Evolutionary conservation across 2,797 vertebrate genomes (phyloP).

Genomic region (Vireo griseus): DNA sequence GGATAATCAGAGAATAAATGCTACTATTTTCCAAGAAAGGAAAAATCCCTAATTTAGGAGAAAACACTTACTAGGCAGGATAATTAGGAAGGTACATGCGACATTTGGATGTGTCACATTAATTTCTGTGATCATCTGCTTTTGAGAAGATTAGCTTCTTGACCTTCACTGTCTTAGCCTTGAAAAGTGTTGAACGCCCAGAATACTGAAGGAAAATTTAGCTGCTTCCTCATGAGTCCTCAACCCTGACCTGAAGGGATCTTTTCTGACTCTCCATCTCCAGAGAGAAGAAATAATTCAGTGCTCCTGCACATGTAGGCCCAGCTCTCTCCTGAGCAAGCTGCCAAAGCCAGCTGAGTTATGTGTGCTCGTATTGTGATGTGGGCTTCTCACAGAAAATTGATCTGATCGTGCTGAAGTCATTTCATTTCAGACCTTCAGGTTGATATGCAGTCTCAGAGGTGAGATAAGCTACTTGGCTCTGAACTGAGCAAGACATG

Average conservation of each 20-base stretch:
- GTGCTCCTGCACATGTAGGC: background rate
- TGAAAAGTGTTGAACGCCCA: background rate
- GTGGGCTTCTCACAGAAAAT: conserved; percentile 53
- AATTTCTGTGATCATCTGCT: background rate
- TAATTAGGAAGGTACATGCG: background rate
- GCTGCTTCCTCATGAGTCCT: conserved; percentile 12
- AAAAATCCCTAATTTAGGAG: background rate
- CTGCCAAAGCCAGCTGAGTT: conserved; percentile 61
- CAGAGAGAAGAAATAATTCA: conserved; percentile 60
- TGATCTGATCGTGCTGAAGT: conserved; percentile 46
- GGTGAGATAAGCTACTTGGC: conserved; percentile 61
- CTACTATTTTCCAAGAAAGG: background rate
- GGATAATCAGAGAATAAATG: background rate
- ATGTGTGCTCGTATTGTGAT: conserved; percentile 27
- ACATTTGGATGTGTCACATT: background rate
- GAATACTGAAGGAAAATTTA: conserved; percentile 5
- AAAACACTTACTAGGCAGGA: background rate
- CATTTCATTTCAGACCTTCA: conserved; percentile 55
- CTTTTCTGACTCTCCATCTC: conserved; percentile 17
- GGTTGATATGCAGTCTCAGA: conserved; percentile 59
- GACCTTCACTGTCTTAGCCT: background rate
- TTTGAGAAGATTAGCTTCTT: background rate
- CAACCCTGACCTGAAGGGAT: conserved; percentile 44
- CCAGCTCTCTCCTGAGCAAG: conserved; percentile 20
- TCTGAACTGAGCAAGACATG: conserved; percentile 52